Conservation (phyloP, 2,797 vertebrate genomes). For the Argentina silus region DNA sequence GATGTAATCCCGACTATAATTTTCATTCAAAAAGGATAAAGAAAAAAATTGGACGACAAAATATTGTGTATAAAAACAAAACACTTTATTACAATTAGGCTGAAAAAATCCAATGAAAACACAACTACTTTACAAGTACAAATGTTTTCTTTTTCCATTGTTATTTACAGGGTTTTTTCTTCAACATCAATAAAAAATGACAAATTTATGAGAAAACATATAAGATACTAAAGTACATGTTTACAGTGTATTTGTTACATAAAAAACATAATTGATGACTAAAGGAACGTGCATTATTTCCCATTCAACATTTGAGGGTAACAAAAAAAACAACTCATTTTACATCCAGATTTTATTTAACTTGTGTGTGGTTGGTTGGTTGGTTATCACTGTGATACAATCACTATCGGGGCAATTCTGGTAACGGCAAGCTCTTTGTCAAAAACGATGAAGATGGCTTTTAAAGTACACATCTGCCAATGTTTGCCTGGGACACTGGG, state of each 20-base stretch:
- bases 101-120: constrained; percentile 88
- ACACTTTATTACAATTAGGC: constrained; percentile 94
- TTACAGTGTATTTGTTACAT: constrained; percentile 78
- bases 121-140: constrained; percentile 92
- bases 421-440: background rate
- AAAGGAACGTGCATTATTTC: constrained; percentile 74
- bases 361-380: background rate
- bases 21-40: constrained; percentile 42
- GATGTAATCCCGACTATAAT: background rate
- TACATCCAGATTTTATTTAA: constrained; percentile 7
- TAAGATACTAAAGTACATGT: constrained; percentile 78
- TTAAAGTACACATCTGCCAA: background rate
- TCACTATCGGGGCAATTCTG: background rate
- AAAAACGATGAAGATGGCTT: background rate
- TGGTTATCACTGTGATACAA: background rate
- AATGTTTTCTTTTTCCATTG: constrained; percentile 77
- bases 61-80: constrained; percentile 87
- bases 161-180: constrained; percentile 84
- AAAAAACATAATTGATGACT: constrained; percentile 61
- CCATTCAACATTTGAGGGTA: constrained; percentile 51
- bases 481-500: background rate
- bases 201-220: constrained; percentile 75
- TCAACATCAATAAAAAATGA: constrained; percentile 73
- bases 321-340: constrained; percentile 4
- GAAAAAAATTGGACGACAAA: constrained; percentile 54